Evolutionary conservation across 2,113 vertebrate genomes (phyloP), one percentile per base, ranked within the genome.

Genomic region (Balaenoptera acutorostrata): DNA sequence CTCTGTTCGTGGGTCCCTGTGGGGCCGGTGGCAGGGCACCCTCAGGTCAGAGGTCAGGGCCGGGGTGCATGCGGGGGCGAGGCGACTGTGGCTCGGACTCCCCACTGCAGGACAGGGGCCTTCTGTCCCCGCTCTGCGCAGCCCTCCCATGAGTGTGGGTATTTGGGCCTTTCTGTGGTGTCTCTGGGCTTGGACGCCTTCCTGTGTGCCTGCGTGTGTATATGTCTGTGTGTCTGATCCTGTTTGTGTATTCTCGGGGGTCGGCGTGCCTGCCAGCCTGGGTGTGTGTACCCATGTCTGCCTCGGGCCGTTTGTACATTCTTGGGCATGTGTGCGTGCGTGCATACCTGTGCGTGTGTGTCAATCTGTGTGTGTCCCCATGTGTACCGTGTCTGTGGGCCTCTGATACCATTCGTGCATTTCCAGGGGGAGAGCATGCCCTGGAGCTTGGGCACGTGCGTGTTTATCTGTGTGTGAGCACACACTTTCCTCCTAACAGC

Each of bases 401-500:
- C 52, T 88, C 75, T 52, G 57, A 82, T 68, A 74, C 29, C 39
- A 10, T 93, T 21, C 85, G 63, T 63, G 25, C 25, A 25, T 69
- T 93, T 72, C 25, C 2, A 2, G 27, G 49, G 90, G n/a, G 41
- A 52, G 18, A 66, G 18, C 17, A 2, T 46, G 69, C 61, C 68
- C 68, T 52, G 0, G 39, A 52, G 90, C 13, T 66, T 23, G 21
- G 41, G 59, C 74, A 25, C 13, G 29, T 41, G 59, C n/a, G 2
- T 57, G 81, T 61, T 33, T 83, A 31, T 84, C 13, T 90, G 59
- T 36, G 44, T 94, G 82, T 74, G n/a, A 90, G 41, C 81, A 86
- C 68, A 68, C 92, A 46, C 69, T 83, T 93, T 36, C 55, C 66
- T 96, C 57, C 92, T 93, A 10, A 83, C 90, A 87, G 83, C 95